Evolutionary conservation across 2,888 invertebrate species (phyloP).

Genomic region (Drosophila imparisetae): DNA sequence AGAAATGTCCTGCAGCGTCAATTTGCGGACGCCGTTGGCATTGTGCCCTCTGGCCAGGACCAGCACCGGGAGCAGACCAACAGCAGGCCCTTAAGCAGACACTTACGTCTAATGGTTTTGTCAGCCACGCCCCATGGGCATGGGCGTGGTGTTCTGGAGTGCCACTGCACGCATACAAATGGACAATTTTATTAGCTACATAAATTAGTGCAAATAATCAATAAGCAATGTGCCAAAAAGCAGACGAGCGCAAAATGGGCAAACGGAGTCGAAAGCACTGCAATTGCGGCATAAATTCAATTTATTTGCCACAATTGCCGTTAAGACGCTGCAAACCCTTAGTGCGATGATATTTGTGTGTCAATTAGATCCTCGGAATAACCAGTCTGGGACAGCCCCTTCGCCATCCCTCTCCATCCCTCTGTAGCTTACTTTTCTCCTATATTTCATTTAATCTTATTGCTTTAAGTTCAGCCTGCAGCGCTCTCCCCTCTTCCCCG

Average conservation of each 20-base stretch:
- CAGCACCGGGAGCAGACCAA: constrained; percentile 11
- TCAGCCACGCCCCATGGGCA: constrained; percentile 51
- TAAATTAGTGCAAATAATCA: constrained; percentile 80
- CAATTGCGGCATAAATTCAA: constrained; percentile 67
- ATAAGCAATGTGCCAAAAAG: constrained; percentile 77
- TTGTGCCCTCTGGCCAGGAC: constrained; percentile 62
- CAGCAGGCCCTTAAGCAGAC: constrained; percentile 56
- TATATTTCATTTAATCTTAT: constrained; percentile 41
- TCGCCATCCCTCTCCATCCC: not conserved
- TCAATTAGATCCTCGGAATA: constrained; percentile 52
- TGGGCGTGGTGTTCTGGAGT: constrained; percentile 2
- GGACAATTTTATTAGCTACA: constrained; percentile 80
- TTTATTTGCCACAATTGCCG: constrained; percentile 64
- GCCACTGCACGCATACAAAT: constrained; percentile 74
- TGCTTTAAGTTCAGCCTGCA: constrained; percentile 8
- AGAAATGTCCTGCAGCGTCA: constrained; percentile 77
- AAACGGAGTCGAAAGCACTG: constrained; percentile 5
- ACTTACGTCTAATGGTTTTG: constrained; percentile 76
- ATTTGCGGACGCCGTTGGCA: constrained; percentile 76
- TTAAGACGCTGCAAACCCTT: constrained; percentile 35
- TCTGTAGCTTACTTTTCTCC: too few relatives aligned
- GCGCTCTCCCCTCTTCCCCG: not conserved
- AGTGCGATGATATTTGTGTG: constrained; percentile 50
- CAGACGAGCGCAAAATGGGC: constrained; percentile 32
- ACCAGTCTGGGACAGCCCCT: not conserved